These are phyloP conservation scores for Onychomys arenicola DNA, from an alignment of 2,797 vertebrate genomes.

Conservation along the genomic window DNA sequence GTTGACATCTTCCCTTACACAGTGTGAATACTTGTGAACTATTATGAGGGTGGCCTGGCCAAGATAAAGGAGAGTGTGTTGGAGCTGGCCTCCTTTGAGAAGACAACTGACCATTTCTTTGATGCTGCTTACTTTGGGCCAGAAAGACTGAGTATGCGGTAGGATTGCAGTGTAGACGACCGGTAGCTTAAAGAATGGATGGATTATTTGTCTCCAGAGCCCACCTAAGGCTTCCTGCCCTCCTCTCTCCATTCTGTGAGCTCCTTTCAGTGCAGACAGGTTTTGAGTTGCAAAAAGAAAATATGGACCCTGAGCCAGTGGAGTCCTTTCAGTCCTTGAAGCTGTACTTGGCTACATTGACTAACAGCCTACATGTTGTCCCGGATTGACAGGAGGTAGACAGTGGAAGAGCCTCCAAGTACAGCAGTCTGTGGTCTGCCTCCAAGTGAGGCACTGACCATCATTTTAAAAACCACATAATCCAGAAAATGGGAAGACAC, in stretches of 20 bases:
- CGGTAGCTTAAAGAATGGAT: too few relatives aligned
- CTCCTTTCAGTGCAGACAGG: too few relatives aligned
- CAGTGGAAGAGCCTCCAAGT: too few relatives aligned
- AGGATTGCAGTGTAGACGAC: conserved; percentile 69
- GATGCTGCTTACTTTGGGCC: conserved; percentile 97
- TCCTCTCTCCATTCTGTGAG: too few relatives aligned
- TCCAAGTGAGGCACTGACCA: not conserved
- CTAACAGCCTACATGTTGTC: not conserved
- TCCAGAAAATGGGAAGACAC: not conserved
- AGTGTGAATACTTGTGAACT: too few relatives aligned
- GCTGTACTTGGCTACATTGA: not conserved
- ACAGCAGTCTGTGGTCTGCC: not conserved
- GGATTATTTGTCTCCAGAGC: too few relatives aligned
- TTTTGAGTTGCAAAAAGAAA: not conserved
- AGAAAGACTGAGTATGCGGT: conserved; percentile 99
- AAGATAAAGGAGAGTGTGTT: conserved; percentile 99
- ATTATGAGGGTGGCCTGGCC: conserved; percentile 87
- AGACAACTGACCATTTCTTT: conserved; percentile 98
- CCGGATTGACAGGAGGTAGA: not conserved
- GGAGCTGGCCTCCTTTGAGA: conserved; percentile 92
- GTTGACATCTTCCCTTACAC: too few relatives aligned
- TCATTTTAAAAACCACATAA: not conserved
- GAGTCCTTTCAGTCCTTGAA: not conserved
- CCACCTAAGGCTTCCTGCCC: too few relatives aligned
- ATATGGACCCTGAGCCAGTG: too few relatives aligned